Percentiles rank a stretch among this genome's conserved stretches.
These are phyloP conservation scores for Agrypnia vestita DNA, from an alignment of 1,140 invertebrate species.

Conservation along the genomic window DNA sequence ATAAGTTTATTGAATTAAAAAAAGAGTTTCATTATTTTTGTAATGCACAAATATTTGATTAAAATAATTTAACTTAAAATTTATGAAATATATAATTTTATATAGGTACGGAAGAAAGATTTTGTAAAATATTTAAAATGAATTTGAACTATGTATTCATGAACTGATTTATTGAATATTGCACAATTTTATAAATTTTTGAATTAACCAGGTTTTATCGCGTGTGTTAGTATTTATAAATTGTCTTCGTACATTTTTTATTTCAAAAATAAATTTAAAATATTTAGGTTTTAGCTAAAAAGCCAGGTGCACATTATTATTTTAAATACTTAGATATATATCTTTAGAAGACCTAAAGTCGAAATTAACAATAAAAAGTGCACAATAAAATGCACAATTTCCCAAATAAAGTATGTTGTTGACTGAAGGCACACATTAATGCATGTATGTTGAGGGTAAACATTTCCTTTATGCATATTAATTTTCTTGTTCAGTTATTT, in stretches of 20 bases:
- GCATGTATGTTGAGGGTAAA: no score
- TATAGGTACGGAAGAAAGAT: no score
- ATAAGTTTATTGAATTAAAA: no score
- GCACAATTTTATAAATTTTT: conserved; percentile 11
- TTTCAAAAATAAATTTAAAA: conserved; percentile 28
- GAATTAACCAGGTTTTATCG: neutral
- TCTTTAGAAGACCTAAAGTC: conserved; percentile 8
- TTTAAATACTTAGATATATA: conserved; percentile 6
- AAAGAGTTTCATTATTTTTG: no score
- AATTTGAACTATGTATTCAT: no score
- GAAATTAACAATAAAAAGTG: conserved; percentile 1
- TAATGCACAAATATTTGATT: no score
- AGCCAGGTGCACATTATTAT: conserved; percentile 26
- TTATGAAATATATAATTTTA: no score
- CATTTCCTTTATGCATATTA: no score
- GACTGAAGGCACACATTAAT: conserved; percentile 5
- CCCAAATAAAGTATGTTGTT: conserved; percentile 17
- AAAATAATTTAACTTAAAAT: no score
- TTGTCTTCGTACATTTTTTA: neutral
- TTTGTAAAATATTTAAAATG: no score
- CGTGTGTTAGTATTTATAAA: neutral
- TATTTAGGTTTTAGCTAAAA: conserved; percentile 32
- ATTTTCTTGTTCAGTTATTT: no score
- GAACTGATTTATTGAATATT: neutral
- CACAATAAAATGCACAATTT: neutral